phyloP scores from a whole-genome alignment of 2,113 vertebrate species.

The Gasterosteus nipponicus region DNA sequence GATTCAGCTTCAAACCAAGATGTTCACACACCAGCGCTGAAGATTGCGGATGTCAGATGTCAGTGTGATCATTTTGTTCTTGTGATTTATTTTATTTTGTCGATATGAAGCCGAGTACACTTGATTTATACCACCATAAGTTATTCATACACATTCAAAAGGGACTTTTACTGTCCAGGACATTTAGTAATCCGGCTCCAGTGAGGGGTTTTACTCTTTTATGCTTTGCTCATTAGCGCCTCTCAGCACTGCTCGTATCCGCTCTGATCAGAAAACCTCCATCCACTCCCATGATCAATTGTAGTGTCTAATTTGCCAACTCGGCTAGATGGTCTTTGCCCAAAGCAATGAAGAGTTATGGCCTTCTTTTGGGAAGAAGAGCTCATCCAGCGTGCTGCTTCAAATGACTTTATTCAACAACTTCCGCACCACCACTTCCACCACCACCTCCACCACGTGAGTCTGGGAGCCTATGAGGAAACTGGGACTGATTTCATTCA shows the following conservation, averaged over 20 bases:
- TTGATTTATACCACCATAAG: background rate
- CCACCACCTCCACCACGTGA: conserved; percentile 39
- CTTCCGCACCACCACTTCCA: background rate
- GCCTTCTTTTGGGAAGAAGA: conserved; percentile 15
- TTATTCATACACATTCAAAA: background rate
- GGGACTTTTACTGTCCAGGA: background rate
- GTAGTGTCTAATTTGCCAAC: conserved; percentile 48
- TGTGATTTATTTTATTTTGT: too few relatives aligned
- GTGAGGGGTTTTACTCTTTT: background rate
- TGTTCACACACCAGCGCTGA: too few relatives aligned
- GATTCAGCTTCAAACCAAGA: too few relatives aligned
- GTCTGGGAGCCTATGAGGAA: conserved; percentile 35
- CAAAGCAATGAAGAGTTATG: conserved; percentile 50
- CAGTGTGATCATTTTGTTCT: background rate
- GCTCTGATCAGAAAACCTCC: conserved; percentile 30
- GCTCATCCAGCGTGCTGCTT: conserved; percentile 37
- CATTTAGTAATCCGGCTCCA: background rate
- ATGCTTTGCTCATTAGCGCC: background rate
- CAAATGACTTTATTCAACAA: conserved; percentile 20
- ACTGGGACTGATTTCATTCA: conserved; percentile 66
- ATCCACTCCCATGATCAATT: conserved; percentile 42
- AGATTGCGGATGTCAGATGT: too few relatives aligned
- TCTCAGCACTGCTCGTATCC: conserved; percentile 8
- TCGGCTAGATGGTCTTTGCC: conserved; percentile 19
- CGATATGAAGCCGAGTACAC: background rate